These are phyloP conservation scores for Hirtodrosophila histrioides DNA, from an alignment of 2,888 invertebrate species.

Conservation along the genomic window DNA sequence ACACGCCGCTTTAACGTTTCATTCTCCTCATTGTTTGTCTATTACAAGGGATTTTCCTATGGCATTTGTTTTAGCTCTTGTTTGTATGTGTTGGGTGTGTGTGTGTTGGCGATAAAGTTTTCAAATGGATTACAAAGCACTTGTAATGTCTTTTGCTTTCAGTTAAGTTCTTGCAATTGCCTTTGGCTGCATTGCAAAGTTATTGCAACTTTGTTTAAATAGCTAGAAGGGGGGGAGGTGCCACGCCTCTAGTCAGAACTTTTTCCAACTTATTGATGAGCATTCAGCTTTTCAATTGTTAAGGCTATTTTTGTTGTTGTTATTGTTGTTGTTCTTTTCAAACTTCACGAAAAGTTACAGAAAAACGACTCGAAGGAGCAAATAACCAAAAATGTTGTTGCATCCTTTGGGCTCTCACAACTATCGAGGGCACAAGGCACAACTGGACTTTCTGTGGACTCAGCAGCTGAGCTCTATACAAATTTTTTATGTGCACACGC, in stretches of 20 bases:
- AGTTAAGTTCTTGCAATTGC: conserved; percentile 26
- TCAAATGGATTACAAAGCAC: conserved; percentile 75
- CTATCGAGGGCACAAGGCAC: conserved; percentile 12
- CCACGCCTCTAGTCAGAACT: not conserved
- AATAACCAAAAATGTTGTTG: conserved; percentile 17
- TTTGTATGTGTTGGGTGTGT: conserved; percentile 4
- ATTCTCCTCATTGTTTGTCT: conserved; percentile 72
- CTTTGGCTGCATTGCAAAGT: conserved; percentile 56
- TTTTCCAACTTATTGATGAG: conserved; percentile 57
- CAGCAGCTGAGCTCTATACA: not conserved
- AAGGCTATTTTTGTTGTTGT: conserved; percentile 22
- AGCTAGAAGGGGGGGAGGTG: conserved; percentile 12
- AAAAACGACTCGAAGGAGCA: conserved; percentile 1
- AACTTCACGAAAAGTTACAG: conserved; percentile 35
- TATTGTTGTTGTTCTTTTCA: conserved; percentile 34
- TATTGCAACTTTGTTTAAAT: conserved; percentile 73
- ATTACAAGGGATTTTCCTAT: conserved; percentile 48
- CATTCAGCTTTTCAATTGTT: conserved; percentile 41
- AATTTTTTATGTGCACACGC: no score
- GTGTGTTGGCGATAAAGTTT: conserved; percentile 43
- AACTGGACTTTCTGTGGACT: not conserved
- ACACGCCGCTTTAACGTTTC: conserved; percentile 54
- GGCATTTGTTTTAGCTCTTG: conserved; percentile 7
- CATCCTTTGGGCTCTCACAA: conserved; percentile 35
- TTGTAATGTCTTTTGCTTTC: conserved; percentile 51